Percentiles rank a stretch among this genome's conserved stretches.
phyloP scores from a whole-genome alignment of 2,797 vertebrate genomes.

The Peromyscus aztecus region DNA sequence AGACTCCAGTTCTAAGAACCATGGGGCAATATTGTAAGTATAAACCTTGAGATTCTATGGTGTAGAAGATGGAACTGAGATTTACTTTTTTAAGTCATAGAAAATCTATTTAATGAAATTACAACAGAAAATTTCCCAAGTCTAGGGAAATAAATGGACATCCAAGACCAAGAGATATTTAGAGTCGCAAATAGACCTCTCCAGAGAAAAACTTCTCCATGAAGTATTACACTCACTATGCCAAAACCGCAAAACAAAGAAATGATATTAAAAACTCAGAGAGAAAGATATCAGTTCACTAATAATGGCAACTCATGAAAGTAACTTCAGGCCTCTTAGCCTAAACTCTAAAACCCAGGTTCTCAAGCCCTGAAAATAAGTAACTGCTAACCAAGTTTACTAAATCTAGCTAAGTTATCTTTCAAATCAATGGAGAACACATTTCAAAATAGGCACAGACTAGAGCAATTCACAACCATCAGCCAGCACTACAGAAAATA shows the following conservation, averaged over 20 bases:
- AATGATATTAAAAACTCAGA: not conserved
- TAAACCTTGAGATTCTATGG: not conserved
- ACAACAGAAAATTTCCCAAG: not conserved
- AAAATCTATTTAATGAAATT: not conserved
- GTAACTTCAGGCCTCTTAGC: not conserved
- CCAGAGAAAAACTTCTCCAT: not conserved
- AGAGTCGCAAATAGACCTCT: not conserved
- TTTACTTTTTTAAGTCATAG: not conserved
- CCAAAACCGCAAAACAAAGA: not conserved
- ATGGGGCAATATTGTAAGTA: not conserved
- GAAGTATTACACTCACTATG: not conserved
- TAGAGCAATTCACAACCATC: not conserved
- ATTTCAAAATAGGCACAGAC: not conserved
- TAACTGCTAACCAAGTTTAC: not conserved
- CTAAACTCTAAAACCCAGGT: not conserved
- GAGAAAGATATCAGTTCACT: not conserved
- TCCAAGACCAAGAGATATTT: not conserved
- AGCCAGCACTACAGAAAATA: not conserved
- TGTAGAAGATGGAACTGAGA: not conserved
- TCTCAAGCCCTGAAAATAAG: not conserved
- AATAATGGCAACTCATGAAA: not conserved
- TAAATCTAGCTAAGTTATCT: not conserved
- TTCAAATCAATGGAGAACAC: not conserved
- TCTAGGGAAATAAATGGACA: not conserved
- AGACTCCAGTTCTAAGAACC: not conserved